Percentiles rank a stretch among this genome's conserved stretches.
Evolutionary conservation across 2,888 invertebrate genomes (phyloP).

Genomic region (Myathropa florea): DNA sequence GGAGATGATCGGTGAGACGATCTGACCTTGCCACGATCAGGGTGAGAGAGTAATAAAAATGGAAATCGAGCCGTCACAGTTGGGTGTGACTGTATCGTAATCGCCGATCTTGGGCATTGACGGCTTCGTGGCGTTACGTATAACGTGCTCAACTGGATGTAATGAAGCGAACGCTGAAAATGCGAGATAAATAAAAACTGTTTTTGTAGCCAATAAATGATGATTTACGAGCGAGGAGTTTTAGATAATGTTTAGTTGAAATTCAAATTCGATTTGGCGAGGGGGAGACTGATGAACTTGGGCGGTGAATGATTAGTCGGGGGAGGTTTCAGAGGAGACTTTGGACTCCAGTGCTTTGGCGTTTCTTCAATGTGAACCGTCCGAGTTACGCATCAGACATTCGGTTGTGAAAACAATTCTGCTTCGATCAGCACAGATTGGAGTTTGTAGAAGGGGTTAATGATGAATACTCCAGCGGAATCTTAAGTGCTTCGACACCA

Average conservation of each 20-base stretch:
- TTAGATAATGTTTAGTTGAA: background rate
- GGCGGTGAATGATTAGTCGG: no score
- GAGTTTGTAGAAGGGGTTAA: no score
- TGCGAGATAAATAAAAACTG: background rate
- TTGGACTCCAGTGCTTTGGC: no score
- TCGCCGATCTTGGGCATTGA: constrained; percentile 2
- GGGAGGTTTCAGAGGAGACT: no score
- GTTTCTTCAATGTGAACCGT: no score
- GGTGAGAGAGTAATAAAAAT: constrained; percentile 34
- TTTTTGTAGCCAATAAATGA: constrained; percentile 18
- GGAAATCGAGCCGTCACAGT: constrained; percentile 19
- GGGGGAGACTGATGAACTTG: background rate
- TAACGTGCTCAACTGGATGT: background rate
- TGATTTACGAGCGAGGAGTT: background rate
- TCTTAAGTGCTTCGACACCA: no score
- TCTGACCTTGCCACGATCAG: constrained; percentile 50
- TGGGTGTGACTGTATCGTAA: constrained; percentile 22
- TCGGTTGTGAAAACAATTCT: no score
- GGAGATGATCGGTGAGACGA: constrained; percentile 29
- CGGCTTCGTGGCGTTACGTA: background rate
- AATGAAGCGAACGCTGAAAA: constrained; percentile 18
- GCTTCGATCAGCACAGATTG: no score
- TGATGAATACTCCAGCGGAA: no score
- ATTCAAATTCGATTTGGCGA: background rate
- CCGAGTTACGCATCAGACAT: no score